Evolutionary conservation across 2,888 invertebrate genomes (phyloP).

Genomic region (Pocota personata): DNA sequence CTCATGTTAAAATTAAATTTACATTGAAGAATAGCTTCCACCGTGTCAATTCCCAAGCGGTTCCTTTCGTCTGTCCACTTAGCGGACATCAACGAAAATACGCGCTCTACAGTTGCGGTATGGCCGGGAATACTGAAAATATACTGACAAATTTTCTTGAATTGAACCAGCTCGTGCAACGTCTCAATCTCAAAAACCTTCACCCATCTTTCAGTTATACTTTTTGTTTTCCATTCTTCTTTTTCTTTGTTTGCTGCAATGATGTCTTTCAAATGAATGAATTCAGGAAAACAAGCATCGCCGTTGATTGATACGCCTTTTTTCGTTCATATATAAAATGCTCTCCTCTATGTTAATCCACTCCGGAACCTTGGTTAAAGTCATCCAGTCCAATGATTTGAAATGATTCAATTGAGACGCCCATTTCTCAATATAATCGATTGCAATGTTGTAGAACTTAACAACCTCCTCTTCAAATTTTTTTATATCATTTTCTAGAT

Average conservation of each 20-base stretch:
- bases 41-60: conserved; percentile 17
- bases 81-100: conserved; percentile 24
- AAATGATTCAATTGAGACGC: conserved; percentile 11
- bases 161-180: too few relatives aligned
- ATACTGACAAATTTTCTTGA: too few relatives aligned
- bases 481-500: too few relatives aligned
- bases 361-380: conserved; percentile 9
- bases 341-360: too few relatives aligned
- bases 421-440: too few relatives aligned
- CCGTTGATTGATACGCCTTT: too few relatives aligned
- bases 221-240: conserved; percentile 36
- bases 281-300: conserved; percentile 35
- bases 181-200: too few relatives aligned
- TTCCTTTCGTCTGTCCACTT: too few relatives aligned
- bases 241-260: conserved; percentile 25
- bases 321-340: too few relatives aligned
- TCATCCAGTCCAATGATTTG: conserved; percentile 12
- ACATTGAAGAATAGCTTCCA: conserved; percentile 31
- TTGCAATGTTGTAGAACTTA: too few relatives aligned
- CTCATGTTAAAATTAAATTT: conserved; percentile 30
- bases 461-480: too few relatives aligned
- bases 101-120: conserved; percentile 34
- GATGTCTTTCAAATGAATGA: conserved; percentile 28
- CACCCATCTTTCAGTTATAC: conserved; percentile 32
- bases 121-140: conserved; percentile 25